phyloP scores from a whole-genome alignment of 2,797 vertebrate genomes.

The Pangasius krempfi region DNA sequence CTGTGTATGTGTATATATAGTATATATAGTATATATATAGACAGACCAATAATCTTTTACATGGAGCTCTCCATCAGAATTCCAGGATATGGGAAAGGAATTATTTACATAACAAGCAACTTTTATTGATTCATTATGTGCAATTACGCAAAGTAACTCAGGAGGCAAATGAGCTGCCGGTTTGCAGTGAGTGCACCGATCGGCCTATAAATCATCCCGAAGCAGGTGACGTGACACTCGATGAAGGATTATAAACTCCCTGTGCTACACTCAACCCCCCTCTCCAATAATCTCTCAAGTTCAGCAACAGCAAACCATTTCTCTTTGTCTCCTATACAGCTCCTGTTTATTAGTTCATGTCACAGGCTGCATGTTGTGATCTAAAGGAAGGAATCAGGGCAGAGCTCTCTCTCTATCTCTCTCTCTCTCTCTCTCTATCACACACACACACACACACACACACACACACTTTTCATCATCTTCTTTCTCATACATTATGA shows the following conservation, averaged over 20 bases:
- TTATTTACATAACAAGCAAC: background rate
- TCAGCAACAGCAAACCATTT: conserved; percentile 52
- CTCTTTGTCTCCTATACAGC: conserved; percentile 33
- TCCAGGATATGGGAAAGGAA: background rate
- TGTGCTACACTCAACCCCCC: background rate
- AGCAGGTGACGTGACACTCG: conserved; percentile 1
- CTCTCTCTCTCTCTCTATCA: background rate
- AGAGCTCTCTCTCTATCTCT: background rate
- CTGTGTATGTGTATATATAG: background rate
- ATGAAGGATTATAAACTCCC: background rate
- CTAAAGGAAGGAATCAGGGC: conserved; percentile 35
- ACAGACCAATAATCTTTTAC: background rate
- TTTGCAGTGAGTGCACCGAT: conserved; percentile 2
- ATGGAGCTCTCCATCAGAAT: background rate
- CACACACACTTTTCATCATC: background rate
- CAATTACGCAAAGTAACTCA: background rate
- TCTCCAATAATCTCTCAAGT: background rate
- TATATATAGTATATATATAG: too few relatives aligned
- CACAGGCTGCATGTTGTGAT: conserved; percentile 25
- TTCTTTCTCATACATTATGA: background rate
- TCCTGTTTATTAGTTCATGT: conserved; percentile 49
- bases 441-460: background rate
- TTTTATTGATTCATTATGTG: conserved; percentile 11
- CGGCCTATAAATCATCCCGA: conserved; percentile 36
- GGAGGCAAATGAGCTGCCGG: conserved; percentile 21